Percentiles rank a stretch among this genome's conserved stretches.
Conservation (phyloP, 2,113 vertebrate genomes). For the Bubo blakistoni region DNA sequence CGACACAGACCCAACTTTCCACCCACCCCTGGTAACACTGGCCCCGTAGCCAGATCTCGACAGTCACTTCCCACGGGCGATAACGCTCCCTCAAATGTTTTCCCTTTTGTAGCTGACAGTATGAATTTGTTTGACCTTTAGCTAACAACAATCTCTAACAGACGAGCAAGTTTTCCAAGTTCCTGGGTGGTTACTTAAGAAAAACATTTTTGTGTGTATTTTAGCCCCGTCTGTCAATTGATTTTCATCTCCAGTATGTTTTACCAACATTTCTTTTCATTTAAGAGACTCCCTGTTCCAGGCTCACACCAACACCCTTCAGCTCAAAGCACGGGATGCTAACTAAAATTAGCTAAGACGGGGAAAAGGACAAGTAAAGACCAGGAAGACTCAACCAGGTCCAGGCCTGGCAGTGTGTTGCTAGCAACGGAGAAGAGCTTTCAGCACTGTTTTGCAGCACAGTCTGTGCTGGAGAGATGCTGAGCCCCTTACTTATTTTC, state of each 20-base stretch:
- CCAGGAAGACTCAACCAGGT: background rate
- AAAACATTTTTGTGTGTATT: background rate
- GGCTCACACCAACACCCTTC: background rate
- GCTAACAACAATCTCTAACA: background rate
- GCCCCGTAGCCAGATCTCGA: background rate
- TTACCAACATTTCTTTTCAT: background rate
- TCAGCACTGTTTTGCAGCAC: background rate
- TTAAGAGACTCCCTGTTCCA: background rate
- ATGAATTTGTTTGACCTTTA: background rate
- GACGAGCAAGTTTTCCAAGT: background rate
- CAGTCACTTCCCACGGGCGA: background rate
- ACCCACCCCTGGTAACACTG: background rate
- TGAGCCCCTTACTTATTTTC: background rate
- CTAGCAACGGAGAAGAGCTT: rapidly evolving
- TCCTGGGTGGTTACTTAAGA: background rate
- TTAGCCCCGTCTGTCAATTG: background rate
- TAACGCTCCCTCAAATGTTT: background rate
- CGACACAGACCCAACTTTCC: rapidly evolving
- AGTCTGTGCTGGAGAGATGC: background rate
- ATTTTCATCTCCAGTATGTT: background rate
- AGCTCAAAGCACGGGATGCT: background rate
- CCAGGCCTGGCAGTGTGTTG: background rate
- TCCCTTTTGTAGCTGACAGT: background rate
- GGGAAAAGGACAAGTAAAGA: background rate
- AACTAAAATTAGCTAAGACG: background rate